Percentiles rank a stretch among this genome's conserved stretches.
Conservation (phyloP, 2,888 invertebrate genomes). For the Auanema sp. region DNA sequence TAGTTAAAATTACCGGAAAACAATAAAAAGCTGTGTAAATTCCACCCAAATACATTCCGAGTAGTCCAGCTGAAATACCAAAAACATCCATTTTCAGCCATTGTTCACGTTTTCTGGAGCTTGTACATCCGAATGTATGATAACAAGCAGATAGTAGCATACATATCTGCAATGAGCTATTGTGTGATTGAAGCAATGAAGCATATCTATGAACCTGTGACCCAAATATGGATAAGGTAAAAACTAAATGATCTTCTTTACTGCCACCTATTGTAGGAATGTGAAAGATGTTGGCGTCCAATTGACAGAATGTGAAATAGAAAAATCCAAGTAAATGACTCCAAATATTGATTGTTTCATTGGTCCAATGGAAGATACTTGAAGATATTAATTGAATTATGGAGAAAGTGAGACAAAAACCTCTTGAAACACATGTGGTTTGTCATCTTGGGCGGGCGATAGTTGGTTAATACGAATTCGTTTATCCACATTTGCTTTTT, state of each 20-base stretch:
- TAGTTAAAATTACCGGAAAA: conserved; percentile 67
- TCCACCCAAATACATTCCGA: conserved; percentile 91
- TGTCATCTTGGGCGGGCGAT: conserved; percentile 70
- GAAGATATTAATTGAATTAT: conserved; percentile 48
- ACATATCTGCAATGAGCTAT: conserved; percentile 75
- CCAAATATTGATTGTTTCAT: conserved; percentile 97
- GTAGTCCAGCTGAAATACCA: conserved; percentile 86
- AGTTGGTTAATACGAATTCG: conserved; percentile 55
- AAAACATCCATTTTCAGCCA: conserved; percentile 88
- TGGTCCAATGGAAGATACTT: conserved; percentile 93
- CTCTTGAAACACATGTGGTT: conserved; percentile 85
- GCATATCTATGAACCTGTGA: conserved; percentile 75
- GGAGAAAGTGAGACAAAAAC: conserved; percentile 66
- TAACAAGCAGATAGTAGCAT: conserved; percentile 88
- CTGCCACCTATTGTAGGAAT: conserved; percentile 76
- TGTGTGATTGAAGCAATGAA: background rate
- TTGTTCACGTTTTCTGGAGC: conserved; percentile 80
- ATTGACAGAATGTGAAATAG: conserved; percentile 79
- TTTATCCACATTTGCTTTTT: conserved; percentile 52
- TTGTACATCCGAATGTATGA: conserved; percentile 90
- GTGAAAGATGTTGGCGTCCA: conserved; percentile 75
- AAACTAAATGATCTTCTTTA: conserved; percentile 80
- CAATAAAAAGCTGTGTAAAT: conserved; percentile 97
- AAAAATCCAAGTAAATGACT: conserved; percentile 76
- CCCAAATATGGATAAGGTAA: conserved; percentile 80